These are phyloP conservation scores for Bathynomus jamesi DNA, from an alignment of 1,140 invertebrate species.

Conservation along the genomic window DNA sequence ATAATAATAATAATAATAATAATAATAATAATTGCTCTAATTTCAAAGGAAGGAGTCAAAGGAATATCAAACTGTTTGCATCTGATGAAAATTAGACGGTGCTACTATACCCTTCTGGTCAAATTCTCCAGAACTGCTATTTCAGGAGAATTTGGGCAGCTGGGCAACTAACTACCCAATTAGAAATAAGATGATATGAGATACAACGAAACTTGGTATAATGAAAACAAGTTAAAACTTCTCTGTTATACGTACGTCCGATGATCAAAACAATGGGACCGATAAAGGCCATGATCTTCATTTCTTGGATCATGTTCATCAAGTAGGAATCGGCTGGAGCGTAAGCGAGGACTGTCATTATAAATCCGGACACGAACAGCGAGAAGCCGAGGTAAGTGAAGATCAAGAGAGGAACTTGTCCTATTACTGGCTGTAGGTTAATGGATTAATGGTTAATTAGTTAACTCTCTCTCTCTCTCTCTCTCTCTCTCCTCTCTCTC, in stretches of 20 bases:
- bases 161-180: too few relatives aligned
- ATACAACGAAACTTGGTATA: too few relatives aligned
- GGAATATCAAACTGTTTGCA: too few relatives aligned
- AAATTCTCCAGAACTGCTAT: too few relatives aligned
- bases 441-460: background rate
- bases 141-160: too few relatives aligned
- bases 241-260: slow-evolving; percentile 32
- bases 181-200: too few relatives aligned
- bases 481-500: background rate
- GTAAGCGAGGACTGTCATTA: slow-evolving; percentile 37
- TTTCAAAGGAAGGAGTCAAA: too few relatives aligned
- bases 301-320: slow-evolving; percentile 37
- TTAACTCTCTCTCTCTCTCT: background rate
- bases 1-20: background rate
- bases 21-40: too few relatives aligned
- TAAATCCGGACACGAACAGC: slow-evolving; percentile 34
- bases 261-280: slow-evolving; percentile 36
- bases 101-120: too few relatives aligned
- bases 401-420: slow-evolving; percentile 34
- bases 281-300: slow-evolving; percentile 33
- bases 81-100: too few relatives aligned
- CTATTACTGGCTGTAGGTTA: slow-evolving; percentile 23
- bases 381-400: slow-evolving; percentile 36
- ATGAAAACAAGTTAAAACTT: too few relatives aligned
- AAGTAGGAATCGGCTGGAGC: slow-evolving; percentile 37